Percentiles rank a stretch among this genome's conserved stretches.
Conservation (phyloP, 2,797 vertebrate species). For the Lepilemur ruficaudatus region DNA sequence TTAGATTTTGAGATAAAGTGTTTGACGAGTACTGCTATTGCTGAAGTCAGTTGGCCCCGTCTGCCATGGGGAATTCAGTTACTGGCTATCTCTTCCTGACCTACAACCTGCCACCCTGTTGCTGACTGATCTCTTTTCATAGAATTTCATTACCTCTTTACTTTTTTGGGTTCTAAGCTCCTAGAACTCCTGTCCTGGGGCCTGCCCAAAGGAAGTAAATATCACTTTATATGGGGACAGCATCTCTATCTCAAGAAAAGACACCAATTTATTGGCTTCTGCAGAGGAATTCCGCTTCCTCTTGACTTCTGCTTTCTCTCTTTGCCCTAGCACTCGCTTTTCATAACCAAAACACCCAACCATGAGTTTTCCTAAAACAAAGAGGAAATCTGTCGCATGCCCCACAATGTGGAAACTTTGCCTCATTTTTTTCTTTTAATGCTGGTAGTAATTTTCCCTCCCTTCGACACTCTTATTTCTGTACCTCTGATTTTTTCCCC, state of each 20-base stretch:
- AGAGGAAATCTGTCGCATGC: neutral
- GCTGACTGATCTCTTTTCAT: neutral
- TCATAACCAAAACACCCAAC: neutral
- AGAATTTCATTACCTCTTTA: neutral
- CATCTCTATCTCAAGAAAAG: neutral
- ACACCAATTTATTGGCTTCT: neutral
- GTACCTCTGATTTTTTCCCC: neutral
- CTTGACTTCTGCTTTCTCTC: neutral
- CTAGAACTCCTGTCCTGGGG: neutral
- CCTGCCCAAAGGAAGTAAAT: neutral
- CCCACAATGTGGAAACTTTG: neutral
- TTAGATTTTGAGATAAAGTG: neutral
- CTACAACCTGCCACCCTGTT: neutral
- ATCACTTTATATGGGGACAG: neutral
- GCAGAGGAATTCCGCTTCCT: neutral
- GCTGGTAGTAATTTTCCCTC: neutral
- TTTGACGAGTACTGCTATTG: neutral
- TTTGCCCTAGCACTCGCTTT: neutral
- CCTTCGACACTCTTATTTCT: neutral
- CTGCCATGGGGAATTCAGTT: neutral
- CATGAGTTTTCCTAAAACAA: neutral
- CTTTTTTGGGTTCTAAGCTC: neutral
- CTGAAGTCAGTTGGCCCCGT: neutral
- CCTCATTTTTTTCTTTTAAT: neutral
- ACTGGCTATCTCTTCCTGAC: neutral